Conservation (phyloP, 2,797 vertebrate species). For the Podarcis lilfordi region DNA sequence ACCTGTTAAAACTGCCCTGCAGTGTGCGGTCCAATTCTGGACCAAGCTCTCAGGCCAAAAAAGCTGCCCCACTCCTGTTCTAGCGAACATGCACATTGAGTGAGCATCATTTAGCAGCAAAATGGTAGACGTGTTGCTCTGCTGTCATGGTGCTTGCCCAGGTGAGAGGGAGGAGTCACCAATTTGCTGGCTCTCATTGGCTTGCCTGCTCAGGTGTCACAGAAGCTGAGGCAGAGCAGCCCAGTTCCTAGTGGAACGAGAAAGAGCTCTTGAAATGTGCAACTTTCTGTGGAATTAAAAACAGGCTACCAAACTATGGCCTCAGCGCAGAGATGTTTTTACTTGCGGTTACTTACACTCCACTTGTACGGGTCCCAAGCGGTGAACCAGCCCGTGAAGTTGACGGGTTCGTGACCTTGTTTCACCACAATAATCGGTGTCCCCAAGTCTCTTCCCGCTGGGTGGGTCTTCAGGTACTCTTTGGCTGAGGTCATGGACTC, state of each 20-base stretch:
- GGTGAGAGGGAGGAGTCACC: neutral
- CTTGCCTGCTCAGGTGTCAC: neutral
- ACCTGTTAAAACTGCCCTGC: no score
- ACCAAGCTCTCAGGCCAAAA: no score
- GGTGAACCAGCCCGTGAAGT: conserved; percentile 92
- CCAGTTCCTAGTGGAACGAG: neutral
- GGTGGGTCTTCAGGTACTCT: conserved; percentile 88
- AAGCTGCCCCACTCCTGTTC: no score
- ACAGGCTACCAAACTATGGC: neutral
- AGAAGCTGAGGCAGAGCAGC: no score
- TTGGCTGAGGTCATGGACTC: conserved; percentile 79
- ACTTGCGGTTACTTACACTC: conserved; percentile 83
- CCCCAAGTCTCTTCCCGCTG: conserved; percentile 83
- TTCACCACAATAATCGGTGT: conserved; percentile 86
- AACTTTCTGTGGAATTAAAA: neutral
- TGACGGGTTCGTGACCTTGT: conserved; percentile 88
- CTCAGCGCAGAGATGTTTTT: no score
- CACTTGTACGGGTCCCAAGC: conserved; percentile 93
- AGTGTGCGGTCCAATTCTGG: no score
- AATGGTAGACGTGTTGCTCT: neutral
- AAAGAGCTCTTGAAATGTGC: neutral
- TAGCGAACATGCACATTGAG: neutral
- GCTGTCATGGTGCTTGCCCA: neutral
- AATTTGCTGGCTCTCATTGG: neutral
- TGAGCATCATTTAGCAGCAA: neutral